Evolutionary conservation across 2,888 invertebrate genomes (phyloP).

Genomic region (Brenthis hecate): DNA sequence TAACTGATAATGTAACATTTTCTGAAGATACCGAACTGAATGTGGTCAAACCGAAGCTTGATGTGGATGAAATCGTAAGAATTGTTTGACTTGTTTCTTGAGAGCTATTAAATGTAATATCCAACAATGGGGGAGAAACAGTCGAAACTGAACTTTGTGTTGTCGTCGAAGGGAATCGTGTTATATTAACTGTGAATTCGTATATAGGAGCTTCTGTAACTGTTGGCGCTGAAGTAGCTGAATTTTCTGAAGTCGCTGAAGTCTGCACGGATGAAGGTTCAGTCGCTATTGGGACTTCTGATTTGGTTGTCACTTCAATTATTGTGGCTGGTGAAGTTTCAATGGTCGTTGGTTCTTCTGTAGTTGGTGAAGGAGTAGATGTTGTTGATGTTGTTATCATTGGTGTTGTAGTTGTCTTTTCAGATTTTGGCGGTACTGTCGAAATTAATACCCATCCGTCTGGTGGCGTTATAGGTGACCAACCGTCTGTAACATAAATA

Average conservation of each 20-base stretch:
- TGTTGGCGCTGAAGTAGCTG: constrained; percentile 32
- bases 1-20: constrained; percentile 47
- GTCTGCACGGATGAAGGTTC: constrained; percentile 28
- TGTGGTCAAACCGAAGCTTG: constrained; percentile 44
- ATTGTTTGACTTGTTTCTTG: background rate
- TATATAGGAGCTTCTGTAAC: constrained; percentile 46
- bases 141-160: constrained; percentile 52
- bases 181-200: constrained; percentile 70
- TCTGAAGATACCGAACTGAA: constrained; percentile 40
- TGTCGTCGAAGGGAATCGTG: constrained; percentile 55
- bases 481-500: constrained; percentile 71
- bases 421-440: constrained; percentile 64
- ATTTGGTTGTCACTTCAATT: constrained; percentile 56
- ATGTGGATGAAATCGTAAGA: constrained; percentile 47
- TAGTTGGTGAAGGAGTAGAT: constrained; percentile 46
- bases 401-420: constrained; percentile 50
- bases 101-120: background rate
- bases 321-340: constrained; percentile 46
- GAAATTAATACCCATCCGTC: constrained; percentile 85
- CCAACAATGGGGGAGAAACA: background rate
- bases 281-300: constrained; percentile 36
- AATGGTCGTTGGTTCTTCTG: constrained; percentile 43
- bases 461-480: constrained; percentile 85
- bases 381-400: constrained; percentile 45
- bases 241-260: constrained; percentile 33